Evolutionary conservation across 2,888 invertebrate species (phyloP), one percentile per base, ranked within the genome.

Genomic region (Meteorus colon): DNA sequence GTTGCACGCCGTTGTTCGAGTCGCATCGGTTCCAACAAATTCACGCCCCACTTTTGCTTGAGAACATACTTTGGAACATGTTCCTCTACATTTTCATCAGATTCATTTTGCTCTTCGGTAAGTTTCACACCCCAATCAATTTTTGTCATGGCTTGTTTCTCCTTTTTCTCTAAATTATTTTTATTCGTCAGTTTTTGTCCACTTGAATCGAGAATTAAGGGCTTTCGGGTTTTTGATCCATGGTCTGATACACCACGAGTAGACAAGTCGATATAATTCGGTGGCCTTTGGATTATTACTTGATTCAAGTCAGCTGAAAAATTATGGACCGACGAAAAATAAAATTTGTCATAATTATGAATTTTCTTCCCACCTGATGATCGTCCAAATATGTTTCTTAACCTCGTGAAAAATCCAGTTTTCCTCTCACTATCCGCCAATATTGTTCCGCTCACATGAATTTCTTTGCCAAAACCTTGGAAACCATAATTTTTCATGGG

Each of bases 81-180:
- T 75, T 82, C 79, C 16, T 69, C 68, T 2, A 65, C 24, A 16
- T 60, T 69, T 74, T 66, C 71, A 29, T 45, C 68, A 71, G 67
- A 41, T 19, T 73, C 74, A 19, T 70, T 24, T 72, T 71, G 65
- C n/a, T 68, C 63, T 31, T 82, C 80, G 29, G 80, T 70, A 60
- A 81, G 68, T 78, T 78, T 86, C 24, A 84, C 84, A 72, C 84
- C 86, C 87, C 84, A 84, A n/a, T 82, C 80, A 31, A 74, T 41
- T 60, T 75, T 60, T 45, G 63, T 41, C 24, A 24, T 16, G 10
- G 63, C 37, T 69, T 69, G 66, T 55, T 69, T 60, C 55, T 68
- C 80, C 70, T 83, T 81, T 70, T 81, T 81, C 19, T 85, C 82
- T 3, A 84, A 82, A 41, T 83, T 81, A 59, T 81, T 84, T 4